Evolutionary conservation across 1,140 invertebrate genomes (phyloP), one percentile per base, ranked within the genome.

Genomic region (Mercenaria mercenaria): DNA sequence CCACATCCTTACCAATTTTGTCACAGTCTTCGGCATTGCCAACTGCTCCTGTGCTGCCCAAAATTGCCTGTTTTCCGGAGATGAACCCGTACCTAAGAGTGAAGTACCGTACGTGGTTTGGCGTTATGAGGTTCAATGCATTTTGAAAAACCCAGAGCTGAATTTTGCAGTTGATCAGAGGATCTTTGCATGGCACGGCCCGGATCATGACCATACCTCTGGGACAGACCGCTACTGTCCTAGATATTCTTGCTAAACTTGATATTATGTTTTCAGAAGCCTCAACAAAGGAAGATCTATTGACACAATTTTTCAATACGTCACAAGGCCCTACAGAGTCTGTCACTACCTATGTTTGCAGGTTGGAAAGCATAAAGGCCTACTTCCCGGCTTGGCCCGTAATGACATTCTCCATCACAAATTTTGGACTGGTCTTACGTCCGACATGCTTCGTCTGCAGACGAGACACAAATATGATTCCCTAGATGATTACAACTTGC

Each of bases 391-490:
- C 13, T 76, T 76, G 39, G 32, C 39, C 4, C n/a, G 59, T 0
- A 64, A 64, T 64, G 59, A 64, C 26, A 64, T 64, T 11, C 15
- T 64, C 3, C 59, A 26, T 64, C 59, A 64, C 15, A 64, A 64
- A 29, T 64, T 64, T 8, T 64, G 23, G 59, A 64, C 72, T 6
- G 72, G 72, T 47, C 26, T 76, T 26, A 41, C 2, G 10, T 76
- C 72, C 23, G 72, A 43, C 18, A 43, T 47, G 23, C 72, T 76
- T 1, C 11, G 26, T 10, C 41, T 76, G 11, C 34, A 76, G 41
- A 76, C 72, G 11, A 39, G 72, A n/a, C 72, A 76, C 23, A 76
- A 76, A 50, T 76, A 76, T 76, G 72, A 76, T n/a, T 26, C 34
- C 23, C 23, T 76, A 10, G 39, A 29, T 41, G 72, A 76, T 23